Conservation (phyloP, 2,888 invertebrate species). For the Drosophila ezoana region DNA sequence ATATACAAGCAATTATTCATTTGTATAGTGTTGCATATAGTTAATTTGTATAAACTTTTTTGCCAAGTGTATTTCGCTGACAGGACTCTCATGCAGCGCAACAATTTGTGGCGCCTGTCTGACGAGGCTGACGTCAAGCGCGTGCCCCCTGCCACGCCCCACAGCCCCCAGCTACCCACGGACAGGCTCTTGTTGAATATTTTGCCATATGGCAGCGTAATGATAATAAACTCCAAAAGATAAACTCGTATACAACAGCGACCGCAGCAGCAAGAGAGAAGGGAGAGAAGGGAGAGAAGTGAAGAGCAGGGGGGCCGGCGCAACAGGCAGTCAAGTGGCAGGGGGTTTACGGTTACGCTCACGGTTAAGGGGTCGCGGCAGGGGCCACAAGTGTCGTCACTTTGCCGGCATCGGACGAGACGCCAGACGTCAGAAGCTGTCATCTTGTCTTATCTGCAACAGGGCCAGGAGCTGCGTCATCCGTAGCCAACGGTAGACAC, state of each 20-base stretch:
- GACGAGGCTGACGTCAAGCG: constrained; percentile 65
- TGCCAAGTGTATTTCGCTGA: constrained; percentile 22
- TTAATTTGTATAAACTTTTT: constrained; percentile 4
- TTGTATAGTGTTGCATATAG: too few relatives aligned
- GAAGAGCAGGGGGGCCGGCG: not conserved
- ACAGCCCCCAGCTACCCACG: not conserved
- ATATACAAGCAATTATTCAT: too few relatives aligned
- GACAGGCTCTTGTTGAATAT: constrained; percentile 52
- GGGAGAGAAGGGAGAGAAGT: not conserved
- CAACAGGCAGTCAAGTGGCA: constrained; percentile 1
- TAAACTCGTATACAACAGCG: constrained; percentile 48
- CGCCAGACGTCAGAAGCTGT: constrained; percentile 36
- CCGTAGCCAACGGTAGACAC: too few relatives aligned
- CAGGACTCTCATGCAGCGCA: constrained; percentile 39
- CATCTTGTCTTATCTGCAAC: constrained; percentile 68
- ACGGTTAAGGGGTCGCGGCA: constrained; percentile 20
- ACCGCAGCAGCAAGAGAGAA: constrained; percentile 23
- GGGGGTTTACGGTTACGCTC: not conserved
- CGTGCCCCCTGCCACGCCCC: not conserved
- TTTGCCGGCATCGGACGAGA: constrained; percentile 33
- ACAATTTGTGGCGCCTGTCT: constrained; percentile 63
- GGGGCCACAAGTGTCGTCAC: constrained; percentile 55
- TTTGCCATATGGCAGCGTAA: constrained; percentile 81
- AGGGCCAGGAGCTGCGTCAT: not conserved
- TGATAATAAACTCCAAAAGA: constrained; percentile 83